phyloP scores from a whole-genome alignment of 2,888 invertebrate species.

The Byasa hedistus region DNA sequence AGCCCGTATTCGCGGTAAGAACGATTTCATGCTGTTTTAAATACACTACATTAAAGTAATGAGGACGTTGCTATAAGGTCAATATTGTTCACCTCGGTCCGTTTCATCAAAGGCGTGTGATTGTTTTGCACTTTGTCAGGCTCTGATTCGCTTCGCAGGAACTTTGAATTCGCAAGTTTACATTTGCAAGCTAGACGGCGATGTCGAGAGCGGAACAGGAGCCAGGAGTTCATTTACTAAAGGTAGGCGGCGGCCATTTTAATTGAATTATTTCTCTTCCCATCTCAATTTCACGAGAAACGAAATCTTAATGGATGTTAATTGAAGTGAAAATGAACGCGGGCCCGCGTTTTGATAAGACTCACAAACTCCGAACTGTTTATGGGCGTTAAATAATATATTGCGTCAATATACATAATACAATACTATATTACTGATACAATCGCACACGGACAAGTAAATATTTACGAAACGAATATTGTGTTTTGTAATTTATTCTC shows the following conservation, averaged over 20 bases:
- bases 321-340: constrained; percentile 40
- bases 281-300: constrained; percentile 38
- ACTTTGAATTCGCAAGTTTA: constrained; percentile 17
- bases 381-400: neutral
- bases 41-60: too few relatives aligned
- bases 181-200: constrained; percentile 3
- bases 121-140: constrained; percentile 13
- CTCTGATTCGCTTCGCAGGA: constrained; percentile 12
- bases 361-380: neutral
- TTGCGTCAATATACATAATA: too few relatives aligned
- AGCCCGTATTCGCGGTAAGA: too few relatives aligned
- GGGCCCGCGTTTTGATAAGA: constrained; percentile 29
- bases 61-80: neutral
- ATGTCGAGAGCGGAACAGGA: constrained; percentile 15
- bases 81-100: neutral
- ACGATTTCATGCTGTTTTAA: too few relatives aligned
- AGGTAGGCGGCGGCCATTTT: constrained; percentile 30
- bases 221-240: constrained; percentile 32
- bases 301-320: constrained; percentile 39
- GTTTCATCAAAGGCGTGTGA: neutral
- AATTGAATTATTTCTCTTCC: constrained; percentile 40
- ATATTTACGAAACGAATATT: too few relatives aligned
- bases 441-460: too few relatives aligned
- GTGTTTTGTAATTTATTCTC: too few relatives aligned
- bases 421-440: too few relatives aligned